Base-by-base conservation (phyloP, 1,140 invertebrate species). In the Ctenoplectra terminalis region DNA sequence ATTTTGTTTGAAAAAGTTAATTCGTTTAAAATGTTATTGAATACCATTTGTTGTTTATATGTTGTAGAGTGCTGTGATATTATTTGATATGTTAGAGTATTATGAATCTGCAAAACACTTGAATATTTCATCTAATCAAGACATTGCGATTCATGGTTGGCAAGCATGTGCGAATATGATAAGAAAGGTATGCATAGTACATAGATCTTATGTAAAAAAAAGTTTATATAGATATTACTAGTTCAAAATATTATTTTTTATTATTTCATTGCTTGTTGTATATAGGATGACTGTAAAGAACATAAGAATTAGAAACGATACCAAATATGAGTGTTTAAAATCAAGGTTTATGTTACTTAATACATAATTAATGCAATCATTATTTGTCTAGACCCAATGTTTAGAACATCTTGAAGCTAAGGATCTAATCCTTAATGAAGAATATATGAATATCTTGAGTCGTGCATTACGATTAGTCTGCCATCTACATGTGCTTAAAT, bases 81-180 rank as follows among this genome's bases (percentile, higher is more conserved):
- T 98, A 56, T 98, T 98, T 93, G 97, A 98, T 92, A 98, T 98
- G 97, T 95, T 98, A 83, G 98, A 98, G 91, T 98, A 97, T 92
- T 98, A 98, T 93, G 97, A 98, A 90, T 97, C 97, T 60, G 95
- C 96, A 2, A 95, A 94, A 43, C 95, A 96, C 79, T 91, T 98
- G 64, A 97, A 97, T 91, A 96, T 98, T 75, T 96, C 96, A 31
- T 96, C 95, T 66, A 98, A 97, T 91, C 94, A 95, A 82, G 94
- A 95, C 84, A 96, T 97, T 90, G 96, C 96, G 61, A 95, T 95
- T 54, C 93, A 97, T 64, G 97, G 97, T 3, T 98, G 97, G 97
- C 96, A 97, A 90, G 95, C 96, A 5, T 97, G 96, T 86, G 96
- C 96, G 29, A 94, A 96, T 76, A 96, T 97, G 95, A 95, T 98